Evolutionary conservation across 2,113 vertebrate genomes (phyloP), one percentile per base, ranked within the genome.

Genomic region (Psophia crepitans): DNA sequence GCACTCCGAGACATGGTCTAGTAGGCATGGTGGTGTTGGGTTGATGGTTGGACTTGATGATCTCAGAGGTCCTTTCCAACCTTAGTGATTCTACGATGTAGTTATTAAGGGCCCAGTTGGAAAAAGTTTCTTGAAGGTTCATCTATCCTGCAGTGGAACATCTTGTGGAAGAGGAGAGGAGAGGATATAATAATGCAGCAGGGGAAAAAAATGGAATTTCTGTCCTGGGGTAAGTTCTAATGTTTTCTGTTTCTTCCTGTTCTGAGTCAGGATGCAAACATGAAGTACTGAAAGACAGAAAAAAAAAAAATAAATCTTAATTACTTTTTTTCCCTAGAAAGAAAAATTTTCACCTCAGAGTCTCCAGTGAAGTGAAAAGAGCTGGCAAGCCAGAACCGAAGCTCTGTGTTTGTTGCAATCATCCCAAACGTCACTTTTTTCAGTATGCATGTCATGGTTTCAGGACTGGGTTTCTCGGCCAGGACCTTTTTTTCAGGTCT

Each of bases 381-480:
- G 4, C 8, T 66, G 43, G 26, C 20, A 32, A 11, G 15, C 12
- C 44, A 48, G 44, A 75, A 24, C 0, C 27, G 35, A 58, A 82
- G 14, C 12, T 53, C 20, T 49, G 18, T 30, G 7, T n/a, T 61
- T 46, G 26, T 35, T 73, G 37, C 32, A 78, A 30, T 49, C 18
- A 37, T 28, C 39, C 44, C 58, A 76, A 24, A 58, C 26, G 12
- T 21, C 51, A 24, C 27, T 57, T 58, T 22, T 37, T 46, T 35
- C 3, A 1, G 43, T 5, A 12, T 22, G 3, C 7, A 8, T 65
- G 23, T 7, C 8, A 3, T 12, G 19, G 9, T 46, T 43, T 57
- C 35, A 53, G 51, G 23, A 27, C 10, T 9, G 22, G 5, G 3
- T 54, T 57, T n/a, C 58, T 89, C 3, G 1, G 6, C 8, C 22